Evolutionary conservation across 2,113 vertebrate species (phyloP), one percentile per base, ranked within the genome.

Genomic region (Electrona antarctica): DNA sequence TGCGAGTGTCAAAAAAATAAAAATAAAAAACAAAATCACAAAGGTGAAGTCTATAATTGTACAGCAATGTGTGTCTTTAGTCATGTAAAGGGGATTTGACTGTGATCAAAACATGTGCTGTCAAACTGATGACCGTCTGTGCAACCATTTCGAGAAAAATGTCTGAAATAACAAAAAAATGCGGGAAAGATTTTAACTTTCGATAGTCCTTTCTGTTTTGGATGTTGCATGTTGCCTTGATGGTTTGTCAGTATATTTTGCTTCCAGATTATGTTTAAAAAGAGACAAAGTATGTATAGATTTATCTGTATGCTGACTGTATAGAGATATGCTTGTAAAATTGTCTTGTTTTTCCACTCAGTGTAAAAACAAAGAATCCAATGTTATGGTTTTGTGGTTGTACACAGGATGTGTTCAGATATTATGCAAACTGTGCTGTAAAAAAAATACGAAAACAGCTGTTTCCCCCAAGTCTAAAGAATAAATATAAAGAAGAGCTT

Each of bases 361-460:
- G 90, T 96, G 95, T 96, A 96, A 95, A 97, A 97, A 91, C 89
- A 82, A 77, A 88, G 76, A 91, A 91, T 90, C 71, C 86, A 92
- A 92, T 93, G 95, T 96, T 93, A 95, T 95, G 94, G 93, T 98
- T 97, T 96, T 96, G 95, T 98, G 96, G 91, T 95, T 95, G 95
- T 97, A 96, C 92, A 97, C 95, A 96, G 93, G 93, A 94, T 94
- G 95, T 98, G 95, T 94, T 95, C 93, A 95, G 92, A 96, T 94
- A 80, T 94, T 95, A 97, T 95, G 94, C 96, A 97, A 96, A 95
- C 90, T 93, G 96, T 99, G 95, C 93, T 96, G 93, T 97, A 95
- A 92, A 95, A 80, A 74, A 21, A 21, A 21, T 21, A 21, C 21
- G 21, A 21, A 21, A 83, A 90, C 85, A 94, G 92, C 92, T 95